These are phyloP conservation scores for Rhabdornis inornatus DNA, from an alignment of 2,113 vertebrate genomes.

Conservation along the genomic window DNA sequence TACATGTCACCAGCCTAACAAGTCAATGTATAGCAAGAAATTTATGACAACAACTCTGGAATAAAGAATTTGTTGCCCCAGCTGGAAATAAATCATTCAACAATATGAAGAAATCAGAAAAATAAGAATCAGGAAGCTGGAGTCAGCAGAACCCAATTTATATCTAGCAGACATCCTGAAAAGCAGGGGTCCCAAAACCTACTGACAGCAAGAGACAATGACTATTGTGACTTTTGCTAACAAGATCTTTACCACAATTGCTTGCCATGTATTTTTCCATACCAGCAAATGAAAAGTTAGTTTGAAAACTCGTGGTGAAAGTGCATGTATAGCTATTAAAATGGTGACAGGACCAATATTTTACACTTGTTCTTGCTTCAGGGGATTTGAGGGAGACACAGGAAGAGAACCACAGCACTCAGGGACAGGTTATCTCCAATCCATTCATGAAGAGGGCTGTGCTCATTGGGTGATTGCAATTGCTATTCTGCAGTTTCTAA, in stretches of 20 bases:
- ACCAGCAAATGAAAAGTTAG: neutral
- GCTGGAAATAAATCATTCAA: conserved; percentile 37
- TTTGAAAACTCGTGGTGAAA: neutral
- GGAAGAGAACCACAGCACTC: neutral
- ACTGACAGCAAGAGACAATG: neutral
- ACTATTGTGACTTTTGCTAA: neutral
- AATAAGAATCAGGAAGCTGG: neutral
- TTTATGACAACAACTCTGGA: conserved; percentile 25
- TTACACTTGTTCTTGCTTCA: neutral
- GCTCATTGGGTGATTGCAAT: neutral
- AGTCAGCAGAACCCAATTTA: neutral
- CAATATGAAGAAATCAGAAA: conserved; percentile 13
- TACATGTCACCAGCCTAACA: conserved; percentile 22
- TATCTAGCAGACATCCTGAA: neutral
- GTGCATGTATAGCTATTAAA: neutral
- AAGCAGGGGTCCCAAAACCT: neutral
- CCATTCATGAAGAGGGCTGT: neutral
- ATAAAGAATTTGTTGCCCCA: neutral
- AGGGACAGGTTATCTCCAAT: neutral
- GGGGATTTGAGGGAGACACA: accelerated
- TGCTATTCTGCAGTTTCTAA: neutral
- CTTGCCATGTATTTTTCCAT: neutral
- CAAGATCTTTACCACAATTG: neutral
- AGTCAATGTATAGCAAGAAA: neutral
- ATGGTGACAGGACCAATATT: neutral